A percentile compares a stretch with the other conserved stretches of the same genome.
Conservation (phyloP, 2,888 invertebrate genomes). For the Lissocephala sabroskyi region DNA sequence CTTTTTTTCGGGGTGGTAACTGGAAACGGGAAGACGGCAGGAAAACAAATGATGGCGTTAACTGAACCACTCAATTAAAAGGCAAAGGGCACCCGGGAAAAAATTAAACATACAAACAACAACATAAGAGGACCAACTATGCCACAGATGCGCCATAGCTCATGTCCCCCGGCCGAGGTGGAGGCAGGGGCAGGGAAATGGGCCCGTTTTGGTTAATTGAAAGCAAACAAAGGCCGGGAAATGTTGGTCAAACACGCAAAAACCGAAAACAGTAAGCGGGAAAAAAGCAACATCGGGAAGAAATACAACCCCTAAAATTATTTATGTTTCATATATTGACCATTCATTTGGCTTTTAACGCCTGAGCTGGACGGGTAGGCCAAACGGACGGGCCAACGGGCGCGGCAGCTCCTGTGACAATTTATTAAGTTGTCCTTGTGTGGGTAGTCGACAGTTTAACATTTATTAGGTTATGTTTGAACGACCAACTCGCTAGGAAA, state of each 20-base stretch:
- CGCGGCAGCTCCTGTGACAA: slow-evolving; percentile 28
- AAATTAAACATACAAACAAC: too few species aligned
- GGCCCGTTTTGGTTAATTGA: slow-evolving; percentile 64
- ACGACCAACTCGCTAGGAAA: slow-evolving; percentile 48
- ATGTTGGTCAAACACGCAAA: slow-evolving; percentile 56
- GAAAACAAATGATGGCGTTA: too few species aligned
- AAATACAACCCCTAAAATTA: slow-evolving; percentile 54
- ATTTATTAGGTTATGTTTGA: slow-evolving; percentile 44
- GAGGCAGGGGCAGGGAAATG: too few species aligned
- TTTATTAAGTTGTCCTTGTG: slow-evolving; percentile 41
- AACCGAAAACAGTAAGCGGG: slow-evolving; percentile 18
- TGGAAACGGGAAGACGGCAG: too few species aligned
- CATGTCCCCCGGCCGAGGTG: too few species aligned
- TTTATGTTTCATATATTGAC: slow-evolving; percentile 48
- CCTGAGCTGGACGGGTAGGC: not conserved
- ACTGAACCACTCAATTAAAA: too few species aligned
- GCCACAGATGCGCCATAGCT: too few species aligned
- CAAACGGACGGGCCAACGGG: too few species aligned
- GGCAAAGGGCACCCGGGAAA: too few species aligned
- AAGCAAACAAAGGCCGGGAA: slow-evolving; percentile 53
- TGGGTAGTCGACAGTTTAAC: slow-evolving; percentile 33
- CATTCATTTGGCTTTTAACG: slow-evolving; percentile 1
- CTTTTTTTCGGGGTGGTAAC: too few species aligned
- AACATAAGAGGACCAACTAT: too few species aligned
- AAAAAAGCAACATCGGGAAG: slow-evolving; percentile 2